Conservation (phyloP, 2,113 vertebrate species). For the Pantherophis guttatus region DNA sequence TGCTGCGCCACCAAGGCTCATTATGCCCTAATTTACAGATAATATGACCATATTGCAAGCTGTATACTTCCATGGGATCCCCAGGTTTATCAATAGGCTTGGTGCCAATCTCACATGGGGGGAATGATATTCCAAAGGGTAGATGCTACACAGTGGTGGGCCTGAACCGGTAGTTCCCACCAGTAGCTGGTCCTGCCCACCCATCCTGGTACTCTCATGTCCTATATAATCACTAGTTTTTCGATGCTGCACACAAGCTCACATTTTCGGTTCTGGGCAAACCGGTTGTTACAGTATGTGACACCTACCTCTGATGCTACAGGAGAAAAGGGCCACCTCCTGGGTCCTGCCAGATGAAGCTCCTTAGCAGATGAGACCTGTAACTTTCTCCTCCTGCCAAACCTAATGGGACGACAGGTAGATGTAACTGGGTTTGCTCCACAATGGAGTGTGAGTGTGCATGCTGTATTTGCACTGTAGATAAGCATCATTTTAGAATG, state of each 20-base stretch:
- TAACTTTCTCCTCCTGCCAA: neutral
- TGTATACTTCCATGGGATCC: neutral
- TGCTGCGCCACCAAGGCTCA: no score
- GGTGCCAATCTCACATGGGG: neutral
- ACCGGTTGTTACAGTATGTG: no score
- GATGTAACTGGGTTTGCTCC: neutral
- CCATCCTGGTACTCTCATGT: no score
- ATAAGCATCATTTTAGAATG: neutral
- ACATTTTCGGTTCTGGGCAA: no score
- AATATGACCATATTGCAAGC: neutral
- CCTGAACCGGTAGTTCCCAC: no score
- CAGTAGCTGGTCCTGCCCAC: no score
- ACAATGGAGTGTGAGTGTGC: neutral
- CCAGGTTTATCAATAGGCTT: neutral
- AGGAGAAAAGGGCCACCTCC: no score
- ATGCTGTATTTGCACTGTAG: neutral
- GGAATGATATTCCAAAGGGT: neutral
- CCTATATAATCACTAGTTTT: no score
- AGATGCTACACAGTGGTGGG: neutral
- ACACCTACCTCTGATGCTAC: no score
- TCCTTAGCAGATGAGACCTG: no score
- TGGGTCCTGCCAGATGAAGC: no score
- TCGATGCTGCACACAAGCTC: no score
- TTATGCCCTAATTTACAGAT: neutral
- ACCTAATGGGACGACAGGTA: neutral